These are phyloP conservation scores for Sinosuthora webbiana DNA, from an alignment of 2,113 vertebrate genomes.

Conservation along the genomic window DNA sequence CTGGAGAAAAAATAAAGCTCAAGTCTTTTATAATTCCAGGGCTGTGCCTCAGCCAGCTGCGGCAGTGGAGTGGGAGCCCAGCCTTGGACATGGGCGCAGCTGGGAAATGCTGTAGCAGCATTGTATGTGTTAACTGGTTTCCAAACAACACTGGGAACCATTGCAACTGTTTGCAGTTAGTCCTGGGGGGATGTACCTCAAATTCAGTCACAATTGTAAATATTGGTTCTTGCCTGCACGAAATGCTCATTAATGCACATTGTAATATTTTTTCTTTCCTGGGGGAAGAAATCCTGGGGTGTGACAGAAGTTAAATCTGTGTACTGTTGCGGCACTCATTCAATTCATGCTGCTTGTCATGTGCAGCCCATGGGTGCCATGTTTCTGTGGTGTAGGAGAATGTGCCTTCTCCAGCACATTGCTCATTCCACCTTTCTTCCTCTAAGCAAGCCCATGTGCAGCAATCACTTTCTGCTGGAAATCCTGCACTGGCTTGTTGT, in stretches of 20 bases:
- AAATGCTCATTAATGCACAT: background rate
- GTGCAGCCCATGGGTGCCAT: background rate
- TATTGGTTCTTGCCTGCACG: background rate
- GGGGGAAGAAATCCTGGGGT: constrained; percentile 1
- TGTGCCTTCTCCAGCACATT: background rate
- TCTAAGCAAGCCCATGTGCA: background rate
- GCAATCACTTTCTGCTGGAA: background rate
- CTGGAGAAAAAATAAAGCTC: background rate
- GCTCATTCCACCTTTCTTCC: background rate
- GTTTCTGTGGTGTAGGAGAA: background rate
- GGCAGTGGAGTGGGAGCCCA: background rate
- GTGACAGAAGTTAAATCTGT: background rate
- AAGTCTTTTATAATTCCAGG: background rate
- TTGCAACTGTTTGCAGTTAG: background rate
- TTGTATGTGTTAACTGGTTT: background rate
- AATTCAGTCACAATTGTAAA: background rate
- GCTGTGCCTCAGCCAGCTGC: background rate
- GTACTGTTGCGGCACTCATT: background rate
- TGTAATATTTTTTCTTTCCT: constrained; percentile 17
- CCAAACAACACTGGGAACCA: background rate
- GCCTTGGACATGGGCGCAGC: background rate
- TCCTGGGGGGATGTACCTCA: background rate
- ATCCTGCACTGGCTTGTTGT: background rate
- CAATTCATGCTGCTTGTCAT: background rate
- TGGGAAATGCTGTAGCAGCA: background rate